A percentile compares a stretch with the other conserved stretches of the same genome.
These are phyloP conservation scores for Synanthedon formicaeformis DNA, from an alignment of 2,888 invertebrate genomes.

Conservation along the genomic window DNA sequence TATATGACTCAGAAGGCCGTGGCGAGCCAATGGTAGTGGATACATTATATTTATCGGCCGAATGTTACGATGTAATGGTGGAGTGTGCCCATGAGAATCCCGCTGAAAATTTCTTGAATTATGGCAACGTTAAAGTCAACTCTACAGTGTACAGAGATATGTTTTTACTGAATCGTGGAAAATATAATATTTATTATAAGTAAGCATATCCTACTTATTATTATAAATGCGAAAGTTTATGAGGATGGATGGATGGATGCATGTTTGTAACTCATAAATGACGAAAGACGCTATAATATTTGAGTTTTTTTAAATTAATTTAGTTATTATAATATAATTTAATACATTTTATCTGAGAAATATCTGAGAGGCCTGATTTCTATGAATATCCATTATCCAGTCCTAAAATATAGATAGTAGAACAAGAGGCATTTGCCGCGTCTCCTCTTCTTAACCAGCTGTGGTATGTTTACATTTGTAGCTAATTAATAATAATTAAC, in stretches of 20 bases:
- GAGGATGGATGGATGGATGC: no score
- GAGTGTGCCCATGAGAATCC: constrained; percentile 62
- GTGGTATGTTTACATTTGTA: not conserved
- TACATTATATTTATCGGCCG: constrained; percentile 56
- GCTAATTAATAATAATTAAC: constrained; percentile 1
- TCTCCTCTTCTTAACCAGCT: no score
- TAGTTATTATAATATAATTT: no score
- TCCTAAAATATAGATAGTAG: no score
- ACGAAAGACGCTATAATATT: no score
- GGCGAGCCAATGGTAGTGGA: constrained; percentile 56
- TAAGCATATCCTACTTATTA: constrained; percentile 12
- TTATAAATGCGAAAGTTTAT: no score
- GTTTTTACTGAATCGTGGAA: constrained; percentile 68
- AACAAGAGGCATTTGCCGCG: no score
- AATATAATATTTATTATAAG: constrained; percentile 68
- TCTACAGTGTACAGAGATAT: constrained; percentile 51
- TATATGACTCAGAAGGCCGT: constrained; percentile 53
- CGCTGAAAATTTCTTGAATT: constrained; percentile 53
- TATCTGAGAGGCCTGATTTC: no score
- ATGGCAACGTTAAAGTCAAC: constrained; percentile 71
- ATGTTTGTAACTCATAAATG: no score
- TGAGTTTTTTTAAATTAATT: no score
- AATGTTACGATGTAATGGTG: constrained; percentile 72
- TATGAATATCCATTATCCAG: no score
- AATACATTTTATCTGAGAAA: no score